Percentiles rank a stretch among this genome's conserved stretches.
Evolutionary conservation across 1,140 invertebrate species (phyloP).

Genomic region (Augochlora pura): DNA sequence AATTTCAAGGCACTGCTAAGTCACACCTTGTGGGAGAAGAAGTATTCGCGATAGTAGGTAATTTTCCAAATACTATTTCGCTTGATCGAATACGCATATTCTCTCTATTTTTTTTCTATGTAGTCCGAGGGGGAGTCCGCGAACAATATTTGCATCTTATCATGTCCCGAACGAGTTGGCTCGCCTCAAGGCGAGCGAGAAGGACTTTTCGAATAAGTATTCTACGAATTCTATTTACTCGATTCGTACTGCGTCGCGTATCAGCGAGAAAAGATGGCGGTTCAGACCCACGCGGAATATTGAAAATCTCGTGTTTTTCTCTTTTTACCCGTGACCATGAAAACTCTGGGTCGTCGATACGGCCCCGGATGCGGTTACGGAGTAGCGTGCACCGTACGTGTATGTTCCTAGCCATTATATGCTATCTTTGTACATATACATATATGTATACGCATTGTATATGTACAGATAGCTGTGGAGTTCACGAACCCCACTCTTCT

Average conservation of each 20-base stretch:
- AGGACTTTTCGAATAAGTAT: slow-evolving; percentile 31
- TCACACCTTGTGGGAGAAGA: too few relatives aligned
- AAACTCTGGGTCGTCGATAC: slow-evolving; percentile 51
- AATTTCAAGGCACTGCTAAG: too few relatives aligned
- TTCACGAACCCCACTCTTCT: slow-evolving; percentile 56
- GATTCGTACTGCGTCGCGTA: not conserved
- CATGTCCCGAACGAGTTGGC: slow-evolving; percentile 40
- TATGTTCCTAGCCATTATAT: not conserved
- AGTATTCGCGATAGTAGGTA: too few relatives aligned
- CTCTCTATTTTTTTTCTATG: not conserved
- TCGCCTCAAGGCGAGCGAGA: slow-evolving; percentile 53
- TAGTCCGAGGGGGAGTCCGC: slow-evolving; percentile 27
- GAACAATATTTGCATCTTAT: slow-evolving; percentile 52
- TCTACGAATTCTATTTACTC: slow-evolving; percentile 22
- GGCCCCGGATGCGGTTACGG: too few relatives aligned
- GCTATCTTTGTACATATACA: too few relatives aligned
- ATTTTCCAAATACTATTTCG: too few relatives aligned
- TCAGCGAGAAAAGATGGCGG: not conserved
- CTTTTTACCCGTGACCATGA: slow-evolving; percentile 62
- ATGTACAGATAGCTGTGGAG: slow-evolving; percentile 41
- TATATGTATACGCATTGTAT: not conserved
- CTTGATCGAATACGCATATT: not conserved
- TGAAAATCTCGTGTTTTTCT: slow-evolving; percentile 35
- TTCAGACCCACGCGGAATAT: slow-evolving; percentile 4
- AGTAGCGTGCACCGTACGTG: too few relatives aligned